These are phyloP conservation scores for Nomada ruficornis DNA, from an alignment of 2,888 invertebrate species.

Conservation along the genomic window DNA sequence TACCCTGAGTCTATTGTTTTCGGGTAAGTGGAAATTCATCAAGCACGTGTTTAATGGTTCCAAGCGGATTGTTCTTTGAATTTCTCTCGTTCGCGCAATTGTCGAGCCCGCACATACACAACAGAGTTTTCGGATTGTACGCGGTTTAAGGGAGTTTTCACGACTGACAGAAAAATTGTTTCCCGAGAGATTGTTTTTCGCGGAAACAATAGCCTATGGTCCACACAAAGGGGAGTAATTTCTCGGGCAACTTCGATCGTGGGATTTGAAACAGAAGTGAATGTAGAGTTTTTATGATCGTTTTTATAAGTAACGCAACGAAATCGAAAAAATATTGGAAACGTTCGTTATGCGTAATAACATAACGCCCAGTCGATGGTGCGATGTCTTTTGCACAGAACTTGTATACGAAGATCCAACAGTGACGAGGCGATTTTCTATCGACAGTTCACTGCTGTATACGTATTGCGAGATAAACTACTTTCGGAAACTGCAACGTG, in stretches of 20 bases:
- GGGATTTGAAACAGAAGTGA: no score
- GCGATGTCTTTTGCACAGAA: conserved; percentile 24
- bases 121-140: neutral
- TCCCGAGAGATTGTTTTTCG: neutral
- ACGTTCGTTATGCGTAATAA: conserved; percentile 28
- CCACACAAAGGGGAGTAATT: neutral
- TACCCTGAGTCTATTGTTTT: conserved; percentile 80
- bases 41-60: conserved; percentile 21
- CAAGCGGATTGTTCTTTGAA: conserved; percentile 31
- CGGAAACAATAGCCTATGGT: neutral
- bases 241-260: neutral
- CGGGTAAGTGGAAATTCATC: conserved; percentile 77
- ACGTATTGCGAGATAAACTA: conserved; percentile 54
- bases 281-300: no score
- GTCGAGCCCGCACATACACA: neutral
- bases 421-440: conserved; percentile 19
- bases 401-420: conserved; percentile 9
- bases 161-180: neutral
- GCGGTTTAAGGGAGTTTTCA: neutral
- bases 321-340: conserved; percentile 22
- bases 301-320: neutral
- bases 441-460: conserved; percentile 32
- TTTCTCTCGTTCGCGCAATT: neutral
- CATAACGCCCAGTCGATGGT: conserved; percentile 26
- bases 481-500: conserved; percentile 50